A percentile compares a stretch with the other conserved stretches of the same genome.
Evolutionary conservation across 2,113 vertebrate species (phyloP).

Genomic region (Daubentonia madagascariensis): DNA sequence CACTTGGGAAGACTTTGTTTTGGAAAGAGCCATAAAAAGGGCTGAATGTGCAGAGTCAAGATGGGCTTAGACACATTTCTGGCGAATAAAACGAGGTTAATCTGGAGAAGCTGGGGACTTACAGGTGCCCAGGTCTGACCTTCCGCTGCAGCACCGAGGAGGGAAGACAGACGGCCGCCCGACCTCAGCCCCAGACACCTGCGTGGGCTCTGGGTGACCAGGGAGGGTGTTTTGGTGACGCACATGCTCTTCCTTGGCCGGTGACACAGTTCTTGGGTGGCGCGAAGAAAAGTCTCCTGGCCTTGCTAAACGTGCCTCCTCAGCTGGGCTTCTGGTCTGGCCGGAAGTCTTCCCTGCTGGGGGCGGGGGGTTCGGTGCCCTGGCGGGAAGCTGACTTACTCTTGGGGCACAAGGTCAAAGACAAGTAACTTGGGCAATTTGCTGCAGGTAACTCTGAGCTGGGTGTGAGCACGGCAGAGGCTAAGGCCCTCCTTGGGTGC

Average conservation of each 20-base stretch:
- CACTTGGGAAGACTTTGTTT: background rate
- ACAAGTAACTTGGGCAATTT: background rate
- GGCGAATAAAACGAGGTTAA: background rate
- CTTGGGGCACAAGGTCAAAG: background rate
- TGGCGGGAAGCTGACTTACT: background rate
- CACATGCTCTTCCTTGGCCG: no score
- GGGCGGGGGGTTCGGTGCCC: background rate
- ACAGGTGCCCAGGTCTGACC: accelerated
- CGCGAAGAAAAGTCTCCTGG: background rate
- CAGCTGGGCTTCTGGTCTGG: background rate
- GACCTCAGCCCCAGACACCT: background rate
- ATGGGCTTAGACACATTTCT: background rate
- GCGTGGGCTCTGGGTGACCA: background rate
- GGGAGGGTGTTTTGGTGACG: background rate
- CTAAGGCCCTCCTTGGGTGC: background rate
- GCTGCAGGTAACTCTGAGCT: no score
- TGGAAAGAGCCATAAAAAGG: background rate
- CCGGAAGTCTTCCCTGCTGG: background rate
- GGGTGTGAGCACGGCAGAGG: background rate
- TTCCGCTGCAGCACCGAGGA: accelerated
- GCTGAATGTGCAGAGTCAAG: background rate
- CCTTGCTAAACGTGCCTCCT: background rate
- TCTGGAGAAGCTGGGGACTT: accelerated
- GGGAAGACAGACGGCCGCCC: background rate
- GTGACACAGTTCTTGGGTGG: background rate